These are phyloP conservation scores for Acanthiza pusilla DNA, from an alignment of 2,797 vertebrate genomes.

Conservation along the genomic window DNA sequence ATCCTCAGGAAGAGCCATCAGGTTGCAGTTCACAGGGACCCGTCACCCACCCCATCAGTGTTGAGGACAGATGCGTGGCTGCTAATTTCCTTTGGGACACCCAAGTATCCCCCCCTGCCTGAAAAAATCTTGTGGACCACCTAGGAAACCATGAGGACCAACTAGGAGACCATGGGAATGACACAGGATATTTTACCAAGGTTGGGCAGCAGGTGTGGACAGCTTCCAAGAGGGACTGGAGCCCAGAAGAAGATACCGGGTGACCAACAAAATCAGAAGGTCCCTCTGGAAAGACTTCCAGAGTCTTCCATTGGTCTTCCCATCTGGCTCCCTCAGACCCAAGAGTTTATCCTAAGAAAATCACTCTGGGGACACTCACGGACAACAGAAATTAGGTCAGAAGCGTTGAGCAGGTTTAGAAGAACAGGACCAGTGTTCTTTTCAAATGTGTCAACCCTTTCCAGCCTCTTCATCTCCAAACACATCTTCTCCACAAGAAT, in stretches of 20 bases:
- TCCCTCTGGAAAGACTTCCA: background rate
- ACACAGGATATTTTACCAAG: background rate
- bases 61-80: background rate
- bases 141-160: too few relatives aligned
- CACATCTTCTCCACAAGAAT: background rate
- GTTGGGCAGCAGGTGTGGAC: background rate
- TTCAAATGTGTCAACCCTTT: accelerated
- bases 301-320: too few relatives aligned
- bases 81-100: background rate
- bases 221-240: background rate
- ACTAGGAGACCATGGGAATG: background rate
- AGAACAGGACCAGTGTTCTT: background rate
- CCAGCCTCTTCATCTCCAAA: background rate
- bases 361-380: background rate
- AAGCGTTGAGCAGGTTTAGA: background rate
- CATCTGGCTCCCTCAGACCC: background rate
- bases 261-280: background rate
- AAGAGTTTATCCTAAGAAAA: background rate
- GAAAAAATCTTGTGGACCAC: background rate
- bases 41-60: too few relatives aligned
- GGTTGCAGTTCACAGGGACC: background rate
- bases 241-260: background rate
- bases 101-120: background rate
- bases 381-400: background rate
- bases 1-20: background rate